Base-by-base conservation (phyloP, 2,888 invertebrate species). In the Leptodirus hochenwartii region DNA sequence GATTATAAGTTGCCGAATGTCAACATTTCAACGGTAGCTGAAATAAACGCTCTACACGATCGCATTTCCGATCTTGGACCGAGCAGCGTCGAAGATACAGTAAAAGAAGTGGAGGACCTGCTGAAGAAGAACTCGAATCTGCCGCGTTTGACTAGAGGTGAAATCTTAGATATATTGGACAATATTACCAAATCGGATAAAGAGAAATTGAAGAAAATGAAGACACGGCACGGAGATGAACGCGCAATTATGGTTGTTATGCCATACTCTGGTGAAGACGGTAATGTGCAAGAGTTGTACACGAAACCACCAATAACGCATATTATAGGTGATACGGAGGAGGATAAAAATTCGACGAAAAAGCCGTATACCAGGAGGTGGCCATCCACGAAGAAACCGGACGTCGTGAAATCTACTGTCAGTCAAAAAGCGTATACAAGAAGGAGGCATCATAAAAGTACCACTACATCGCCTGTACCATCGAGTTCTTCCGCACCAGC, bases 91-190 rank as follows among this genome's bases (percentile, higher is more conserved):
- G 66, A 69, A 40, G 62, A 59, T 38, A 76, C 75, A 5, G 66
- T 78, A 4, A 58, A 62, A 41, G 71, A 75, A 53, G 77, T 78
- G 2, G 69, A 77, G 43, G 61, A 49, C 17, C 62, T 76, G 40
- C 53, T 78, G 5, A 58, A 62, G 42, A 51, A 60, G 4, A 66
- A 76, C 47, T 56, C 67, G 3, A 56, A 58, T n/a, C 47, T 77
- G 27, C 77, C 77, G 2, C 58, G 69, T 35, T 50, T 77, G 15
- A 62, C 64, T 1, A 56, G 72, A 41, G 63, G 65, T 5, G 70
- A 78, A 46, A 76, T 77, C 35, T 49, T 77, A 15, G 64, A 67
- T 37, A 59, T 77, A 11, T 50, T 77, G 4, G 64, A 69, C 38
- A 75, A 78, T 39, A 70, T 77, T 29, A 63, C 64, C 34, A 55